Evolutionary conservation across 2,888 invertebrate species (phyloP).

Genomic region (Thysanoteuthis rhombus): DNA sequence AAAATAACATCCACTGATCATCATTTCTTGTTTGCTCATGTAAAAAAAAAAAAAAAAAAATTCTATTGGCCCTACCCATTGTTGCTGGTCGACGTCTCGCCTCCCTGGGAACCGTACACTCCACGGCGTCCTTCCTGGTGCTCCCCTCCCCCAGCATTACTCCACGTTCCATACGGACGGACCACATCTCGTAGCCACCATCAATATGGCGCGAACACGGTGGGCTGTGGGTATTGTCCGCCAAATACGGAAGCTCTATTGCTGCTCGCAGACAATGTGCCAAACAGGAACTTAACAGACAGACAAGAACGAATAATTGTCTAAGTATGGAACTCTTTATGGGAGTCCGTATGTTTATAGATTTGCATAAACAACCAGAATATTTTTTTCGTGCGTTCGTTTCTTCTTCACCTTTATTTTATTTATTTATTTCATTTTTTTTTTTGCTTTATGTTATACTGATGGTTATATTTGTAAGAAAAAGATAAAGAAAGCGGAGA

Average conservation of each 20-base stretch:
- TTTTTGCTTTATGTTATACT: no score
- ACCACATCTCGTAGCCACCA: neutral
- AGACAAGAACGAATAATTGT: neutral
- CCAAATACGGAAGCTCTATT: neutral
- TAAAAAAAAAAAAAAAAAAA: neutral
- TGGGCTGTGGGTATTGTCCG: neutral
- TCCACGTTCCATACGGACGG: neutral
- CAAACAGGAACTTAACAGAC: conserved; percentile 12
- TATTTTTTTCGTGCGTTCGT: neutral
- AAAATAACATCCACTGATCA: neutral
- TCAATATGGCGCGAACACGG: neutral
- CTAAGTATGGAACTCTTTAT: neutral
- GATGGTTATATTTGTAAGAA: neutral
- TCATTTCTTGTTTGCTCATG: neutral
- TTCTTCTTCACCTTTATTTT: neutral
- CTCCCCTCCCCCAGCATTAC: neutral
- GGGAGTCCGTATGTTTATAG: neutral
- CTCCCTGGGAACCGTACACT: neutral
- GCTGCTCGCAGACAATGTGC: neutral
- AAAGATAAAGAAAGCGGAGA: neutral
- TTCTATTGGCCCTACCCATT: neutral
- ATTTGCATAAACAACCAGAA: neutral
- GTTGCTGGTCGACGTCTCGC: neutral
- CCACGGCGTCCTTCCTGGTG: neutral
- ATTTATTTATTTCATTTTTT: no score